Base-by-base conservation (phyloP, 1,140 invertebrate species). In the Nasonia longicornis region DNA sequence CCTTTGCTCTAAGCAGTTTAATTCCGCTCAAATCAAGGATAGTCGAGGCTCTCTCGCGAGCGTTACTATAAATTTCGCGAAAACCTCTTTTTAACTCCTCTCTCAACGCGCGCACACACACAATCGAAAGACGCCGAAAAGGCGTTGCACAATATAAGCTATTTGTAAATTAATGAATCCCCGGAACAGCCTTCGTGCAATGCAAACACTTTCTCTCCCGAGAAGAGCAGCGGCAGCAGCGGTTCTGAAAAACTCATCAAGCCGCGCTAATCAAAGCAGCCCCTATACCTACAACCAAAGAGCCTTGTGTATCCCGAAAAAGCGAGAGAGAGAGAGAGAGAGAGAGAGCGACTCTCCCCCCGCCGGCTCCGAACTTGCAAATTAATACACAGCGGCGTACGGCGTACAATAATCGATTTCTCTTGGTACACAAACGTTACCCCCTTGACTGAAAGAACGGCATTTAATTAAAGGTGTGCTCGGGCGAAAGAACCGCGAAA, bases 331-430 rank as follows among this genome's bases (percentile, higher is more conserved):
- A 26, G 26, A 26, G 26, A 26, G 26, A 26, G 26, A 35, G 71
- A 64, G 70, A 52, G 20, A 78, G 11, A 70, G 20, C 64, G 7
- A 16, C 69, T 20, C 63, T 8, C 10, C 2, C 4, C 29, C 66
- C 67, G 16, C 35, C 66, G 67, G 16, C 35, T 58, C 22, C 26
- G 22, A n/a, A 12, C 22, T 22, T 76, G 29, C 31, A 79, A 79
- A 72, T 72, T 79, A 64, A 64, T 78, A 63, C 29, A 8, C 52
- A 31, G 10, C n/a, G 35, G 29, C 31, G 35, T 26, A 16, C n/a
- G 35, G 29, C 31, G 35, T 26, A 16, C 45, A 77, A 77, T 66
- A 77, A 77, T 70, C 66, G 66, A 77, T 29, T 77, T 58, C 20
- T 58, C 52, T n/a, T 2, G 52, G 16, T 16, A 58, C 7, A n/a